phyloP scores from a whole-genome alignment of 37 sponge, comb jelly and placozoan genomes.

The Agelas oroides region DNA sequence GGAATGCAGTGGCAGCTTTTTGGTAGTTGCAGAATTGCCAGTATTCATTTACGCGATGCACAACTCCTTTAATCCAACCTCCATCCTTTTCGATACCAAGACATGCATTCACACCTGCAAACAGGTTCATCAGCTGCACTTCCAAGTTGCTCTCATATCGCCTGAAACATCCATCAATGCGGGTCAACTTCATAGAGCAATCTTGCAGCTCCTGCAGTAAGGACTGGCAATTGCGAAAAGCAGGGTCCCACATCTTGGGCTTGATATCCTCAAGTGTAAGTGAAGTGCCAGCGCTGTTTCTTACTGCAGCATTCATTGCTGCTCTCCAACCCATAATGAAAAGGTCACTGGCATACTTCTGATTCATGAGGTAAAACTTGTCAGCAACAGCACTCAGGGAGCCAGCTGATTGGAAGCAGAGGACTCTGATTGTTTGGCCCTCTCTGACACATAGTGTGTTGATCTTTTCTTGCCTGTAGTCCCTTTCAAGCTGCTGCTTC shows the following conservation, averaged over 20 bases:
- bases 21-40: conserved; percentile 3
- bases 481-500: background rate
- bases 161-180: background rate
- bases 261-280: conserved; percentile 2
- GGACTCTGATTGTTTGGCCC: background rate
- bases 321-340: conserved; percentile 16
- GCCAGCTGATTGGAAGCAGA: conserved; percentile 8
- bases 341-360: conserved; percentile 5
- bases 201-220: conserved; percentile 16
- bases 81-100: too few relatives aligned
- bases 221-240: conserved; percentile 7
- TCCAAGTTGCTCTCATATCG: background rate
- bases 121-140: conserved; percentile 6
- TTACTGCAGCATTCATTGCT: background rate
- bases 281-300: background rate
- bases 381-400: background rate
- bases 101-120: conserved; percentile 5
- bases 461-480: conserved; percentile 9
- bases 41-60: conserved; percentile 6
- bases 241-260: conserved; percentile 34
- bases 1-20: conserved; percentile 31
- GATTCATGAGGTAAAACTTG: background rate
- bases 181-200: conserved; percentile 21
- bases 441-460: conserved; percentile 17
- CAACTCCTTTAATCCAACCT: conserved; percentile 3